Evolutionary conservation across 2,888 invertebrate species (phyloP).

Genomic region (Andricus quercusramuli): DNA sequence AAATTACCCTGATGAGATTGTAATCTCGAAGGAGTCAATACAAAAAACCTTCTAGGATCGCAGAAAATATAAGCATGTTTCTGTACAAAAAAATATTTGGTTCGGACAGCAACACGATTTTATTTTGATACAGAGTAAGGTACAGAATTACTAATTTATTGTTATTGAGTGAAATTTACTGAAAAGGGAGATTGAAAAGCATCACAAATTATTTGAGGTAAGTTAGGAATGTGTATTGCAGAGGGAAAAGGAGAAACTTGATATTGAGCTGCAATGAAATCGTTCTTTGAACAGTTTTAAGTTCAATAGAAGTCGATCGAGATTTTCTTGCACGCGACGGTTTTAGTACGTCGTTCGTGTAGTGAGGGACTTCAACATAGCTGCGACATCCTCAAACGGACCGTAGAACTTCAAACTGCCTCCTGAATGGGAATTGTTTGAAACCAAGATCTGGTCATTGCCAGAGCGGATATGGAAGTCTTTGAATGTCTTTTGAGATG

Average conservation of each 20-base stretch:
- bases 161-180: neutral
- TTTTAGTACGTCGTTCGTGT: constrained; percentile 19
- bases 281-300: neutral
- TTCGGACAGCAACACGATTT: too few species aligned
- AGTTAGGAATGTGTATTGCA: neutral
- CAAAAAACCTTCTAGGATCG: neutral
- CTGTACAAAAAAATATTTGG: neutral
- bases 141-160: too few species aligned
- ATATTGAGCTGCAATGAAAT: neutral
- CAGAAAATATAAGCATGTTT: neutral
- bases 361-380: constrained; percentile 20
- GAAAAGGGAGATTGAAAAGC: neutral
- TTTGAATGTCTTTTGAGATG: constrained; percentile 61
- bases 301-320: constrained; percentile 10
- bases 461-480: constrained; percentile 58
- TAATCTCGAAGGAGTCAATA: neutral
- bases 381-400: constrained; percentile 44
- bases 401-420: constrained; percentile 56
- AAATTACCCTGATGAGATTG: neutral
- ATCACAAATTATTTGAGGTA: neutral
- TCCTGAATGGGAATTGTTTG: constrained; percentile 70
- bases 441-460: constrained; percentile 62
- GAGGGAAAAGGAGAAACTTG: neutral
- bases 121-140: too few species aligned
- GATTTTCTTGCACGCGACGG: constrained; percentile 11